Percentiles rank a stretch among this genome's conserved stretches.
These are phyloP conservation scores for Salticus scenicus DNA, from an alignment of 2,888 invertebrate species.

Conservation along the genomic window DNA sequence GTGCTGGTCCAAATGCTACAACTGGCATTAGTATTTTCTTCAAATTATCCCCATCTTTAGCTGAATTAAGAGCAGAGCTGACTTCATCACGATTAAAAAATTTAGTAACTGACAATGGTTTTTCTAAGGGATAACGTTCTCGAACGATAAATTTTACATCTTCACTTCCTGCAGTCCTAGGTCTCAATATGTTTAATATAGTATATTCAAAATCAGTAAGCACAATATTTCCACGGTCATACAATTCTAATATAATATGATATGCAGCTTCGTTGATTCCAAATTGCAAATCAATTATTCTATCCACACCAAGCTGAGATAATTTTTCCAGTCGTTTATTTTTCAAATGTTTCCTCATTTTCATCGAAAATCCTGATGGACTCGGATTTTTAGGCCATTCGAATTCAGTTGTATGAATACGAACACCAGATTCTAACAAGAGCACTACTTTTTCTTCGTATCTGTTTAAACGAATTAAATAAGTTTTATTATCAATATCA, in stretches of 20 bases:
- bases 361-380: constrained; percentile 98
- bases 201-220: constrained; percentile 92
- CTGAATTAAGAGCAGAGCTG: constrained; percentile 79
- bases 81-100: constrained; percentile 80
- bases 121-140: constrained; percentile 90
- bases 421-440: constrained; percentile 93
- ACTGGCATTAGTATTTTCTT: constrained; percentile 88
- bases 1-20: constrained; percentile 90
- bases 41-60: constrained; percentile 84
- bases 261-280: constrained; percentile 82
- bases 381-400: constrained; percentile 99
- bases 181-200: constrained; percentile 93
- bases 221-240: constrained; percentile 95
- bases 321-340: constrained; percentile 93
- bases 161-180: constrained; percentile 90
- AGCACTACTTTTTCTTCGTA: constrained; percentile 91
- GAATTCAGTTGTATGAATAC: constrained; percentile 95
- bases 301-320: constrained; percentile 91
- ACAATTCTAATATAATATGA: constrained; percentile 95
- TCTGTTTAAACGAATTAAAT: constrained; percentile 84
- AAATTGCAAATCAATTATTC: constrained; percentile 96
- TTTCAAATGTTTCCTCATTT: constrained; percentile 96
- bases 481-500: constrained; percentile 97
- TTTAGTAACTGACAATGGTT: constrained; percentile 80
- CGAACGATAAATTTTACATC: constrained; percentile 88